Percentiles rank a stretch among this genome's conserved stretches.
These are phyloP conservation scores for Euleptes europaea DNA, from an alignment of 2,113 vertebrate genomes.

Conservation along the genomic window DNA sequence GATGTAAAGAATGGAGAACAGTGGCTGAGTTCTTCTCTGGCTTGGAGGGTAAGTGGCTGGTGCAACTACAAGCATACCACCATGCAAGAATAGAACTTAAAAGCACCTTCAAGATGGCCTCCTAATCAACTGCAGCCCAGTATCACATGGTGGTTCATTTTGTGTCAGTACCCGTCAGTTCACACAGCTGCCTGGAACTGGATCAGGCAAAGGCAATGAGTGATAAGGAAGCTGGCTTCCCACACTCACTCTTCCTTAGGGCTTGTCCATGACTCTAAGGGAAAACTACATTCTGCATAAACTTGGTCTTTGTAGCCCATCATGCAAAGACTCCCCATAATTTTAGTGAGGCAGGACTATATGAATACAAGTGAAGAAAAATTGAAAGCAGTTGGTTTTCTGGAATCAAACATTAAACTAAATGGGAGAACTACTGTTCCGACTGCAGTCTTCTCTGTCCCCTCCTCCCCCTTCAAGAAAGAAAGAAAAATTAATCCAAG, in stretches of 20 bases:
- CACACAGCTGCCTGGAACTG: not conserved
- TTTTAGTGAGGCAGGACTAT: not conserved
- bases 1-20: no score
- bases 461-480: not conserved
- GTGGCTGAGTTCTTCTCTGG: not conserved
- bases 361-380: not conserved
- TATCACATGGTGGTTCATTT: not conserved
- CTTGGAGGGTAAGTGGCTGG: not conserved
- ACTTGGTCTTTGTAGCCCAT: not conserved
- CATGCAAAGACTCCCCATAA: not conserved
- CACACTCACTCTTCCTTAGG: not conserved
- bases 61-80: not conserved
- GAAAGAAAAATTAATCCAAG: slow-evolving; percentile 30
- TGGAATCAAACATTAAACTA: slow-evolving; percentile 21
- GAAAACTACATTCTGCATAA: not conserved
- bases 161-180: not conserved
- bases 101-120: not conserved
- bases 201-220: not conserved
- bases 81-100: not conserved
- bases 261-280: no score
- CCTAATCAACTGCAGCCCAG: not conserved
- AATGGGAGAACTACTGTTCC: not conserved
- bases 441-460: not conserved
- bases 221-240: not conserved
- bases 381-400: not conserved